Base-by-base conservation (phyloP, 2,113 vertebrate species). In the Andinoacara biseriatus region DNA sequence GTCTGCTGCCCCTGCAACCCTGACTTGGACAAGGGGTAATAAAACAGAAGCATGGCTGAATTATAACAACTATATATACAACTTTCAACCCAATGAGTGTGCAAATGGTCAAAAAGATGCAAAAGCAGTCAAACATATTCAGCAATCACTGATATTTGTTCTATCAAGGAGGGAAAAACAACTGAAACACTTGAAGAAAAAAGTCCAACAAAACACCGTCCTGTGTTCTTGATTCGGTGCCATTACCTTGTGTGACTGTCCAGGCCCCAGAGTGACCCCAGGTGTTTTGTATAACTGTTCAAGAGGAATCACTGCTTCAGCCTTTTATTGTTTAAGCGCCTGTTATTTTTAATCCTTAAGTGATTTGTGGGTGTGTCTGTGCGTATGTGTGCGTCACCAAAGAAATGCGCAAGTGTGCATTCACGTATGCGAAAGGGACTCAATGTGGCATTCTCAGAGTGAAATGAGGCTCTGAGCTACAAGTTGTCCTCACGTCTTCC, bases 401-500 rank as follows among this genome's bases (percentile, higher is more conserved):
- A 83, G 78, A 80, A 61, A 76, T 57, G 74, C 15, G 54, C 29
- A 46, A 40, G 40, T 6, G 8, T 59, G 52, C 14, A 24, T 31
- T 54, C 33, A 24, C 72, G 75, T 82, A 82, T 77, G 61, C 69
- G 87, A 89, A 87, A 78, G 78, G 77, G 75, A 75, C 33, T 82
- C 22, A 1, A 17, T 49, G 75, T 61, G 76, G 61, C 84, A 65
- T 35, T 35, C 4, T 1, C 52, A 77, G 86, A 83, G 67, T 83
- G 91, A 90, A 46, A 65, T 62, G 77, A 83, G 87, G 85, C 81
- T 81, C 82, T 89, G 56, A 85, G 90, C 79, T 52, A 78, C 88
- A 90, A 88, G 85, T 87, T 87, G 91, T 83, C 63, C 78, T 92
- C 91, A 93, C 90, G 93, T 91, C 93, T 94, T 93, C 94, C 95